phyloP scores from a whole-genome alignment of 2,113 vertebrate species.

The Pollimyrus isidori region DNA sequence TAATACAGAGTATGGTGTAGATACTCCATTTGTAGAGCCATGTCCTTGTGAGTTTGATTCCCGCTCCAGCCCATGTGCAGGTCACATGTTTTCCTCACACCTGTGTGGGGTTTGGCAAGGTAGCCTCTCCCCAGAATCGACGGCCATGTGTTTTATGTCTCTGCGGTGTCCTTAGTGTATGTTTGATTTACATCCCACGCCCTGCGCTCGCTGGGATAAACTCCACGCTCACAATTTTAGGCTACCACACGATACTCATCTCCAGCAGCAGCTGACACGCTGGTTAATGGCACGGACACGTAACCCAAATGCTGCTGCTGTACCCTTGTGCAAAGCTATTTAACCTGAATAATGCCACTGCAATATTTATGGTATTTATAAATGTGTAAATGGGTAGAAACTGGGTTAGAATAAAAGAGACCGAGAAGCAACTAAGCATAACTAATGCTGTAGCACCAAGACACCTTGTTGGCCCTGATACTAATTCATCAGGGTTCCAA shows the following conservation, averaged over 20 bases:
- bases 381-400: slow-evolving; percentile 6
- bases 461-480: neutral
- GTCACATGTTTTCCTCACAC: neutral
- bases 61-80: neutral
- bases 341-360: slow-evolving; percentile 1
- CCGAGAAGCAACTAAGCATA: neutral
- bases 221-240: neutral
- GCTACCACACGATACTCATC: neutral
- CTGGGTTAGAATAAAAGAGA: slow-evolving; percentile 6
- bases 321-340: neutral
- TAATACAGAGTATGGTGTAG: neutral
- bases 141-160: neutral
- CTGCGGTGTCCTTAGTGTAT: neutral
- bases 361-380: slow-evolving; percentile 6
- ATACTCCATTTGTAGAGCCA: neutral
- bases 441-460: neutral
- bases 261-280: neutral
- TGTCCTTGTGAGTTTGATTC: neutral
- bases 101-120: neutral
- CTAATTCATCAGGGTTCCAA: neutral
- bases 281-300: neutral
- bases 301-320: neutral
- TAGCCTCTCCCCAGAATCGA: neutral
- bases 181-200: neutral
- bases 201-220: neutral